phyloP scores from a whole-genome alignment of 2,888 invertebrate genomes.

The Schizotus pectinicornis region DNA sequence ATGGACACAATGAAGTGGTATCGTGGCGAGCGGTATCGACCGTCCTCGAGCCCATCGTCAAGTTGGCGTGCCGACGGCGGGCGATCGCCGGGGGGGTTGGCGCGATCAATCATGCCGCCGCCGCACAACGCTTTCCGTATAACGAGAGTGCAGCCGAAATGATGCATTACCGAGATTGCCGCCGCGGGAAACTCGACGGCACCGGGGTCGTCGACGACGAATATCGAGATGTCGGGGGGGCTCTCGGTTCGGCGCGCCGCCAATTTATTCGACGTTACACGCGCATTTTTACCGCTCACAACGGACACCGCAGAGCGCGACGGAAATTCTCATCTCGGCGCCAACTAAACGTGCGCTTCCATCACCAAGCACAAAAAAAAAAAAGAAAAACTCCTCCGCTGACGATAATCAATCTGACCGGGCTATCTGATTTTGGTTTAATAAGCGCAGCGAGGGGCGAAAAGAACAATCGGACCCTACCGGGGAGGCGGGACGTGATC shows the following conservation, averaged over 20 bases:
- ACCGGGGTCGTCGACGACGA: slow-evolving; percentile 8
- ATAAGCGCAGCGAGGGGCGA: no score
- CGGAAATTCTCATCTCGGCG: no score
- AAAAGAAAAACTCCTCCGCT: no score
- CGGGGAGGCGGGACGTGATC: no score
- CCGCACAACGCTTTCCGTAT: slow-evolving; percentile 17
- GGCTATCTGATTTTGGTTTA: no score
- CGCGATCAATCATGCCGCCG: slow-evolving; percentile 27
- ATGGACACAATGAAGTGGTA: slow-evolving; percentile 11
- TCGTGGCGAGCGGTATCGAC: slow-evolving; percentile 23
- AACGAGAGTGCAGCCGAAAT: slow-evolving; percentile 30
- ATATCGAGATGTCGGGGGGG: not conserved
- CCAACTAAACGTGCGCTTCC: no score
- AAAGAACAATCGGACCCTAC: no score
- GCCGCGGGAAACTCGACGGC: slow-evolving; percentile 17
- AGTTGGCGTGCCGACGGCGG: slow-evolving; percentile 25
- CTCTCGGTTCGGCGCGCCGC: not conserved
- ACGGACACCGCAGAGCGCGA: no score
- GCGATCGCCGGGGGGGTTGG: slow-evolving; percentile 21
- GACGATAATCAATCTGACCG: no score
- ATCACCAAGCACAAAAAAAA: no score
- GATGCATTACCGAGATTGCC: slow-evolving; percentile 36
- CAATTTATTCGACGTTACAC: no score
- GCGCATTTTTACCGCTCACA: no score
- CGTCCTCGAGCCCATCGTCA: slow-evolving; percentile 27